Evolutionary conservation across 2,113 vertebrate species (phyloP).

Genomic region (Mesocricetus auratus): DNA sequence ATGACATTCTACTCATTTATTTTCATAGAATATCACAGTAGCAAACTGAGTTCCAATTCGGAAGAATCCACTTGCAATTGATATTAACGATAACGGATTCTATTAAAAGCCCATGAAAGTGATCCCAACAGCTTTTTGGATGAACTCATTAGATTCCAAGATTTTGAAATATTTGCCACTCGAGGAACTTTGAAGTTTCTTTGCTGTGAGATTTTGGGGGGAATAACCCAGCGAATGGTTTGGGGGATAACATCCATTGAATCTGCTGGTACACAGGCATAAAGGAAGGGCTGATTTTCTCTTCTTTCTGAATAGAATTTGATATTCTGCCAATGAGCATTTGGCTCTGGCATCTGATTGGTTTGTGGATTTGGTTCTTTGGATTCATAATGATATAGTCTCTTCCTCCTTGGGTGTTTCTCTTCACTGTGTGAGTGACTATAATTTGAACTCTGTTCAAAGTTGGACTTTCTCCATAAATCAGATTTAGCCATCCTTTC

Average conservation of each 20-base stretch:
- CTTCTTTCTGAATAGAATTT: not conserved
- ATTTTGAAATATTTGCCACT: slow-evolving; percentile 65
- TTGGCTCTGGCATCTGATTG: not conserved
- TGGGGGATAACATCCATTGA: slow-evolving; percentile 39
- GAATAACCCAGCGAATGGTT: slow-evolving; percentile 73
- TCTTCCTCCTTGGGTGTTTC: not conserved
- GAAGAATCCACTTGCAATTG: not conserved
- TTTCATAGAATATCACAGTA: slow-evolving; percentile 50
- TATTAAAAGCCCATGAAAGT: not conserved
- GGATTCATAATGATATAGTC: not conserved
- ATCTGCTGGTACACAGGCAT: slow-evolving; percentile 72
- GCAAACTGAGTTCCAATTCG: not conserved
- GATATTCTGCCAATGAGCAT: not conserved
- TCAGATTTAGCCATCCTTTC: not conserved
- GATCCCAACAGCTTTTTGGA: slow-evolving; percentile 56
- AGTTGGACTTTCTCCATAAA: not conserved
- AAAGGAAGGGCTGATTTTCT: slow-evolving; percentile 67
- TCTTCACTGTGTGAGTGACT: not conserved
- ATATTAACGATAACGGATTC: not conserved
- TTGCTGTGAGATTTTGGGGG: slow-evolving; percentile 28
- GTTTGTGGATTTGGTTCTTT: not conserved
- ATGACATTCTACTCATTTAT: slow-evolving; percentile 63
- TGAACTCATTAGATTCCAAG: slow-evolving; percentile 19
- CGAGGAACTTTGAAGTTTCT: slow-evolving; percentile 61
- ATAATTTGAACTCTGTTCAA: not conserved